Evolutionary conservation across 2,888 invertebrate genomes (phyloP).

Genomic region (Trichacis sp.): DNA sequence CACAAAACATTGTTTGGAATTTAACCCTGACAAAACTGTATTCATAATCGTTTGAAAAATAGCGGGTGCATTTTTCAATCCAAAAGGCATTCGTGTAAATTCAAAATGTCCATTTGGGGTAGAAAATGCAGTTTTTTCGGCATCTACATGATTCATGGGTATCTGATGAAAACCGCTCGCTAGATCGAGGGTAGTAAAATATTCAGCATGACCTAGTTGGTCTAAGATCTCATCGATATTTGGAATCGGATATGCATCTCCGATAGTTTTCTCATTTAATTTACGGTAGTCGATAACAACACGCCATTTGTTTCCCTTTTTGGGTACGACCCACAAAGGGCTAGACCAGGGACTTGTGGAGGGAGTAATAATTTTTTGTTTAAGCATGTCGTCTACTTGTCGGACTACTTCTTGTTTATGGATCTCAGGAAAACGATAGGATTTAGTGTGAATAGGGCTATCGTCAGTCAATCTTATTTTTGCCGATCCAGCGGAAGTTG

Average conservation of each 20-base stretch:
- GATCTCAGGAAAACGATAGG: constrained; percentile 32
- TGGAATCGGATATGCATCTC: constrained; percentile 54
- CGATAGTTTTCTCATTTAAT: constrained; percentile 51
- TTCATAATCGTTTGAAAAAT: constrained; percentile 56
- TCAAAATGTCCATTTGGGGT: constrained; percentile 52
- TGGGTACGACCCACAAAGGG: constrained; percentile 59
- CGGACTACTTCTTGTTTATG: constrained; percentile 37
- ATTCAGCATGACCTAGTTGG: constrained; percentile 41
- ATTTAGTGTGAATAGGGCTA: constrained; percentile 27
- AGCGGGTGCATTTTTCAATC: constrained; percentile 49
- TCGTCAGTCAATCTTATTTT: constrained; percentile 1
- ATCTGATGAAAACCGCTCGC: constrained; percentile 57
- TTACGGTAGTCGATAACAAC: constrained; percentile 48
- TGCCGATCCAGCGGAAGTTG: not conserved
- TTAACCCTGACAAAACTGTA: constrained; percentile 44
- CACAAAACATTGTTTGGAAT: constrained; percentile 44
- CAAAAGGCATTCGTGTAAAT: constrained; percentile 54
- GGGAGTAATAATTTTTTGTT: constrained; percentile 45
- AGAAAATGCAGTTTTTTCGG: constrained; percentile 55
- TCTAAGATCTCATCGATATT: constrained; percentile 53
- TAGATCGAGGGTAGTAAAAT: constrained; percentile 50
- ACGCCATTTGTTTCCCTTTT: constrained; percentile 49
- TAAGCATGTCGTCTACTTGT: constrained; percentile 45
- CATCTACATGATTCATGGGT: constrained; percentile 47
- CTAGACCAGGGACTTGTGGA: constrained; percentile 57